Evolutionary conservation across 2,888 invertebrate species (phyloP), one percentile per base, ranked within the genome.

Genomic region (Marronus borbonicus): DNA sequence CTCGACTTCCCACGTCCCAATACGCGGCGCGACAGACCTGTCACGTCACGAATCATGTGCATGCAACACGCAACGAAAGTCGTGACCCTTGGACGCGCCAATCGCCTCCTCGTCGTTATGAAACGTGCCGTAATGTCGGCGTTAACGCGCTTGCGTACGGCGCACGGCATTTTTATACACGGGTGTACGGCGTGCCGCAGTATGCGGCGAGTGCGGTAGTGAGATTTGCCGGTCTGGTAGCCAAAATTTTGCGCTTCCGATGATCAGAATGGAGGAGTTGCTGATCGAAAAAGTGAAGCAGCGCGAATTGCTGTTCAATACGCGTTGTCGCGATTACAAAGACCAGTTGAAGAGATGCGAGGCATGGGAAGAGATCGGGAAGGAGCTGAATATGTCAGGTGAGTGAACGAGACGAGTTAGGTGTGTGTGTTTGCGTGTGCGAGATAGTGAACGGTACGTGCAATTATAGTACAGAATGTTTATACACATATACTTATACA

Each of bases 311-410:
- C 76, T 81, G 8, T 81, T 80, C 70, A 80, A 81, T 74, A 55
- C 70, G 20, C 62, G 66, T 3, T 76, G 69, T 12, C 39, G 62
- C 24, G 74, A 77, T 20, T 81, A 81, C 64, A 78, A 78, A 31
- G 81, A 81, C 36, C 77, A 72, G 55, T 65, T 76, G 14, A 72
- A 77, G 44, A 77, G 81, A 31, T 80, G 79, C 52, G 68, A 75
- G 36, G 80, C 81, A 28, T 81, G 81, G 81, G 80, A 81, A 68
- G 80, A 80, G 70, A 80, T 81, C 44, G 81, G 78, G 1, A 76
- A 60, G 62, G 76, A 80, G 24, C 66, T 81, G 50, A 76, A 81
- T 12, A 81, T 79, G 36, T 70, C 74, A 80, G 81, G 81, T 81
- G 77, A 69, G 65, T 80, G 58, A 17, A 55, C 14, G 58, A 28